These are phyloP conservation scores for Artibeus jamaicensis DNA, from an alignment of 2,797 vertebrate species.

Conservation along the genomic window DNA sequence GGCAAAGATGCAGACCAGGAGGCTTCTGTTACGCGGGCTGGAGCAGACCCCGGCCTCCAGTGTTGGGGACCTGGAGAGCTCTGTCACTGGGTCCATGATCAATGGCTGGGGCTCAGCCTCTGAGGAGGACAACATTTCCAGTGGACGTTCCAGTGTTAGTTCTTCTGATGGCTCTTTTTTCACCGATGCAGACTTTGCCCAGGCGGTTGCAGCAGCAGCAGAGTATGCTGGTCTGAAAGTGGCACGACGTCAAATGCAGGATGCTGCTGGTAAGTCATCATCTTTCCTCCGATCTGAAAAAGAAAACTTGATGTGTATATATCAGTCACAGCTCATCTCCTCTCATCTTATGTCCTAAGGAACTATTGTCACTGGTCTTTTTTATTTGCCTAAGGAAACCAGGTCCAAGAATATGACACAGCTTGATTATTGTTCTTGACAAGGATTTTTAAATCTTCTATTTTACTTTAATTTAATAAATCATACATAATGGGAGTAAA, in stretches of 20 bases:
- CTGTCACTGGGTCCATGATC: conserved; percentile 99
- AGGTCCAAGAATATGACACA: neutral
- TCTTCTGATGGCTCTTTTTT: conserved; percentile 98
- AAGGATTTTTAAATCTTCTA: neutral
- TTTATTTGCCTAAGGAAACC: neutral
- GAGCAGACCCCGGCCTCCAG: conserved; percentile 98
- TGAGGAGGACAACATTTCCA: conserved; percentile 97
- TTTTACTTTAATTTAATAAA: neutral
- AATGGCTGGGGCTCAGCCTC: conserved; percentile 99
- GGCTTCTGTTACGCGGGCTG: conserved; percentile 92
- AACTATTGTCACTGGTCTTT: neutral
- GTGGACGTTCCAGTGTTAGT: conserved; percentile 96
- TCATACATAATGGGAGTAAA: neutral
- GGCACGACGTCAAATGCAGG: conserved; percentile 90
- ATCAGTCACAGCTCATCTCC: neutral
- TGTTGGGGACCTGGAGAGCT: conserved; percentile 97
- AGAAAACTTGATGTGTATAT: rapidly evolving
- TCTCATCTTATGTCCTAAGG: rapidly evolving
- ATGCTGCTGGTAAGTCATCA: conserved; percentile 80
- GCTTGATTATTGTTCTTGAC: neutral
- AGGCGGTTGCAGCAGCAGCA: conserved; percentile 95
- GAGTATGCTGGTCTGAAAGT: conserved; percentile 96
- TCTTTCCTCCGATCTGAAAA: rapidly evolving
- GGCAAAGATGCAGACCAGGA: conserved; percentile 92
- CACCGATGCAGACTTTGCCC: conserved; percentile 97